Conservation (phyloP, 2,797 vertebrate species). For the Rhadinocentrus ornatus region DNA sequence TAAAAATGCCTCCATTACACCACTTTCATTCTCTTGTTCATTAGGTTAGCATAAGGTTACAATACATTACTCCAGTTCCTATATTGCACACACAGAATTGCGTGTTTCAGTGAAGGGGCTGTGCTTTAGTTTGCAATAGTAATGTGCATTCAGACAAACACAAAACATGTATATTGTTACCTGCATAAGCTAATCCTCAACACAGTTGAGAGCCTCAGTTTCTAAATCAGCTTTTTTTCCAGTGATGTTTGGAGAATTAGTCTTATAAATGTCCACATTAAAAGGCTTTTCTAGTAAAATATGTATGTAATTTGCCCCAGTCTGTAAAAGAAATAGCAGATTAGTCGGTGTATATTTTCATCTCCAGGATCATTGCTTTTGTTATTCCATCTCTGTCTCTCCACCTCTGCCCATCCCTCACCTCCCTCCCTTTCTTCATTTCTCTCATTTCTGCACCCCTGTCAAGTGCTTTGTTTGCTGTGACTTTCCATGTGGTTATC, state of each 20-base stretch:
- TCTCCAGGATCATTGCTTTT: conserved; percentile 62
- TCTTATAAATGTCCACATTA: conserved; percentile 11
- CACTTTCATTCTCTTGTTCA: conserved; percentile 84
- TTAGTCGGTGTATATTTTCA: conserved; percentile 38
- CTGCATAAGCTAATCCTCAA: conserved; percentile 44
- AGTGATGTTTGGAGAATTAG: conserved; percentile 7
- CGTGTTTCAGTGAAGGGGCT: conserved; percentile 58
- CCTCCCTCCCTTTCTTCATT: conserved; percentile 71
- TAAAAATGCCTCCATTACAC: conserved; percentile 83
- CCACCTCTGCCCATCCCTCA: conserved; percentile 77
- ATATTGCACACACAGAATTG: conserved; percentile 55
- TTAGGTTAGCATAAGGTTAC: conserved; percentile 87
- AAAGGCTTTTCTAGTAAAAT: conserved; percentile 8
- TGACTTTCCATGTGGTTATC: conserved; percentile 87
- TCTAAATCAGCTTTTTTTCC: conserved; percentile 8
- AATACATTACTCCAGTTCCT: conserved; percentile 79
- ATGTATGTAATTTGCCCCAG: not conserved
- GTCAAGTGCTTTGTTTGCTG: conserved; percentile 86
- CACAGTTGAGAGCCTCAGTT: conserved; percentile 4
- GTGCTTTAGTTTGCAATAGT: conserved; percentile 57
- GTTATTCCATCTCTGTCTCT: conserved; percentile 72
- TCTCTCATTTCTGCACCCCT: conserved; percentile 77
- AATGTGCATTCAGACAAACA: conserved; percentile 43
- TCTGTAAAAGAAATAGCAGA: conserved; percentile 24
- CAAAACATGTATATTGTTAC: conserved; percentile 19